These are phyloP conservation scores for Todiramphus chloris DNA, from an alignment of 2,113 vertebrate genomes.

Conservation along the genomic window DNA sequence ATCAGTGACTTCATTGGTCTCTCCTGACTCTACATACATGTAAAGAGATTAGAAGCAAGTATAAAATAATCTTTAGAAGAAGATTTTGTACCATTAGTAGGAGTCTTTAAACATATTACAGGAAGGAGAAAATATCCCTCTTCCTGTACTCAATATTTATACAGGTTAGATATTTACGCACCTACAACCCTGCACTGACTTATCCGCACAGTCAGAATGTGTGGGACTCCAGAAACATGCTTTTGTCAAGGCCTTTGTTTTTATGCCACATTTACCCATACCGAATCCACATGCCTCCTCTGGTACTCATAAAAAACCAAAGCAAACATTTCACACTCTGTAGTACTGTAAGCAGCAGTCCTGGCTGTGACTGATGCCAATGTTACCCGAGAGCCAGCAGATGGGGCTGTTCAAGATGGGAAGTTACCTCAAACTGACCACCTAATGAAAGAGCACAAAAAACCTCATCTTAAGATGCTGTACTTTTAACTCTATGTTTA, in stretches of 20 bases:
- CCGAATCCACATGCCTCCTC: not conserved
- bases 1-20: not conserved
- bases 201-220: not conserved
- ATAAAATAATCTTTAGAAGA: slow-evolving; percentile 25
- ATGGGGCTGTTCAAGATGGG: slow-evolving; percentile 32
- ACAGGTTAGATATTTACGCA: slow-evolving; percentile 18
- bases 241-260: not conserved
- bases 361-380: not conserved
- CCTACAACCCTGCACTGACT: not conserved
- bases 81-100: not conserved
- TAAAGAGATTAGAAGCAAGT: slow-evolving; percentile 19
- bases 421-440: not conserved
- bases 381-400: not conserved
- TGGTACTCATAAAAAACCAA: not conserved
- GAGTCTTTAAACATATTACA: slow-evolving; percentile 9
- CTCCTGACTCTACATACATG: slow-evolving; percentile 43
- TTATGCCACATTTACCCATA: not conserved
- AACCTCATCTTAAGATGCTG: not conserved
- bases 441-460: not conserved
- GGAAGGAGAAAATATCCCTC: not conserved
- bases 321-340: not conserved
- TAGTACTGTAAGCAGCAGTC: not conserved
- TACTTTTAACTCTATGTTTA: not conserved
- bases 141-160: slow-evolving; percentile 25
- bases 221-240: not conserved